Evolutionary conservation across 2,888 invertebrate species (phyloP), one percentile per base, ranked within the genome.

Genomic region (Agapostemon virescens): DNA sequence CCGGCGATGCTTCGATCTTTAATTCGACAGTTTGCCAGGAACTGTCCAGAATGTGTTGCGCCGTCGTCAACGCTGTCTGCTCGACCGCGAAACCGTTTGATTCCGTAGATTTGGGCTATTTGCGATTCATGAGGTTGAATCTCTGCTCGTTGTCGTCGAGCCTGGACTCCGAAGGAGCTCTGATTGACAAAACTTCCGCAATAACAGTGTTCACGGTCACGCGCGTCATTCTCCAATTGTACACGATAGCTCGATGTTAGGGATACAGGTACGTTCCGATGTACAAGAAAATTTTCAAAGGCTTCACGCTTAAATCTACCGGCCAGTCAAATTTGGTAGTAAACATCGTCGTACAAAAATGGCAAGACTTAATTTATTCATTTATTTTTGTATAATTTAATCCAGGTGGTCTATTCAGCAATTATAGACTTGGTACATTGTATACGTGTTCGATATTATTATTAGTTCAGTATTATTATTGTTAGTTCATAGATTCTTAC

Each of bases 1-100:
- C 11, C 30, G 7, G 5, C 36, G 26, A 75, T 3, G 58, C 17
- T 42, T 71, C 71, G 79, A 77, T 77, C 71, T 77, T 77, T 77
- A 67, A 71, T 79, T 67, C 79, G 66, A 2, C 55, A 23, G 38
- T 64, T 75, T 23, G 15, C 45, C 69, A 45, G 45, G 45, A 58
- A 33, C 30, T 49, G 42, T 45, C 20, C 36, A 13, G 36, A 36
- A n/a, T 2, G 36, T 17, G 61, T 33, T 20, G 33, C 61, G 17
- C 20, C 33, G 30, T 61, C n/a, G 61, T 63, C 17, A 42, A 26
- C 17, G 66, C 26, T 42, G 26, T 42, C 40, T 40, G 42, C 26
- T 66, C 15, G 66, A 17, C 38, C 66, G 30, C 42, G 66, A 40
- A 26, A 66, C 40, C 66, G 66, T 42, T 66, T 66, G 40, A 66